Evolutionary conservation across 2,113 vertebrate species (phyloP).

Genomic region (Oophaga pumilio): DNA sequence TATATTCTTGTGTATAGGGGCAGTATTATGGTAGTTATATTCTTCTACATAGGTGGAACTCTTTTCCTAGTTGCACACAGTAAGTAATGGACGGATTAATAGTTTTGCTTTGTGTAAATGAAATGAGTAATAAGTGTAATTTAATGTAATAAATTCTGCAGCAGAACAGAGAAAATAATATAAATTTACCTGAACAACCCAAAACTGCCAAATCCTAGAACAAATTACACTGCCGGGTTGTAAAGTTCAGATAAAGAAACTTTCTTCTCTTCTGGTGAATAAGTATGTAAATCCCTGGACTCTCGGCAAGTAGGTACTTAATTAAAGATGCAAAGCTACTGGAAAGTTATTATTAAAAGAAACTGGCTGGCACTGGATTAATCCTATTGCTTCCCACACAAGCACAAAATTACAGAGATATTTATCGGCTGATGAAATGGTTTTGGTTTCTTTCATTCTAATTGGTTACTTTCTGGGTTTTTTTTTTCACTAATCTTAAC

Average conservation of each 20-base stretch:
- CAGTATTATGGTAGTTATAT: conserved; percentile 1
- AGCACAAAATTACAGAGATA: conserved; percentile 36
- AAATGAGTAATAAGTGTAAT: background rate
- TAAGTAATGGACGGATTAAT: background rate
- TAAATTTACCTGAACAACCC: background rate
- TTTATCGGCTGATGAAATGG: conserved; percentile 58
- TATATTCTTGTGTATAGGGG: background rate
- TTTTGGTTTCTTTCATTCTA: background rate
- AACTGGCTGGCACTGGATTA: conserved; percentile 43
- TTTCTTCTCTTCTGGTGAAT: conserved; percentile 52
- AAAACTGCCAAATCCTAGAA: background rate
- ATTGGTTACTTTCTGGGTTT: conserved; percentile 44
- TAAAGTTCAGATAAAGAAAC: conserved; percentile 47
- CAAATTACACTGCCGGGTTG: conserved; percentile 19
- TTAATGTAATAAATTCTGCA: background rate
- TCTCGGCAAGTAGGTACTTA: conserved; percentile 58
- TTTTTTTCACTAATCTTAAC: conserved; percentile 23
- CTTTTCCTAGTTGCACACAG: background rate
- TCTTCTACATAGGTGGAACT: background rate
- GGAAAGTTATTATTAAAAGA: conserved; percentile 52
- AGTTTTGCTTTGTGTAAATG: background rate
- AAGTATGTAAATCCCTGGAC: conserved; percentile 52
- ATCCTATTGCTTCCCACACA: conserved; percentile 12
- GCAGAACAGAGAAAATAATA: background rate
- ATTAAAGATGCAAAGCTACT: conserved; percentile 60